phyloP scores from a whole-genome alignment of 1,140 invertebrate genomes.

The Streblospio benedicti region DNA sequence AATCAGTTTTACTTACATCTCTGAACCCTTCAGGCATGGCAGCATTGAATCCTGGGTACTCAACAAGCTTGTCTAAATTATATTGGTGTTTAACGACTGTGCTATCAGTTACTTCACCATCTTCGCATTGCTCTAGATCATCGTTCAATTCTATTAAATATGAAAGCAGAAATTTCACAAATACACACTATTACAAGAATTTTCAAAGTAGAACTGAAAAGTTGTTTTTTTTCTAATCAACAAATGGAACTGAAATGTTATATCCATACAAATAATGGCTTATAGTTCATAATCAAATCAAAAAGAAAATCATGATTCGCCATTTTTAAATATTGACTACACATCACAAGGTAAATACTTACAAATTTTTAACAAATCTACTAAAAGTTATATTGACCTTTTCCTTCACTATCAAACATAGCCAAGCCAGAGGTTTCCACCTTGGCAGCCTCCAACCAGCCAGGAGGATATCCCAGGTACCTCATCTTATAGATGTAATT shows the following conservation, averaged over 20 bases:
- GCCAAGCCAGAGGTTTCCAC: constrained; percentile 61
- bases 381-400: constrained; percentile 30
- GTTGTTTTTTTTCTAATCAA: background rate
- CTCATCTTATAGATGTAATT: constrained; percentile 77
- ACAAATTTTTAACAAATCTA: background rate
- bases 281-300: background rate
- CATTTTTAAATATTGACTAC: background rate
- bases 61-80: constrained; percentile 70
- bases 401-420: constrained; percentile 65
- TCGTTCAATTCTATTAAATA: background rate
- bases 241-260: background rate
- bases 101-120: background rate
- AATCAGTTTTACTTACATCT: constrained; percentile 43
- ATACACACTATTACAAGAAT: background rate
- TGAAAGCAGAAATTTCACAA: background rate
- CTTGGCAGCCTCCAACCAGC: constrained; percentile 76
- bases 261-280: background rate
- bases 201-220: background rate
- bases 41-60: constrained; percentile 82
- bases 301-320: constrained; percentile 6
- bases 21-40: constrained; percentile 33
- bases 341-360: background rate
- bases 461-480: constrained; percentile 76
- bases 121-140: constrained; percentile 10
- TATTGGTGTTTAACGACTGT: too few relatives aligned